These are phyloP conservation scores for Rhinophrynus dorsalis DNA, from an alignment of 2,797 vertebrate genomes.

Conservation along the genomic window DNA sequence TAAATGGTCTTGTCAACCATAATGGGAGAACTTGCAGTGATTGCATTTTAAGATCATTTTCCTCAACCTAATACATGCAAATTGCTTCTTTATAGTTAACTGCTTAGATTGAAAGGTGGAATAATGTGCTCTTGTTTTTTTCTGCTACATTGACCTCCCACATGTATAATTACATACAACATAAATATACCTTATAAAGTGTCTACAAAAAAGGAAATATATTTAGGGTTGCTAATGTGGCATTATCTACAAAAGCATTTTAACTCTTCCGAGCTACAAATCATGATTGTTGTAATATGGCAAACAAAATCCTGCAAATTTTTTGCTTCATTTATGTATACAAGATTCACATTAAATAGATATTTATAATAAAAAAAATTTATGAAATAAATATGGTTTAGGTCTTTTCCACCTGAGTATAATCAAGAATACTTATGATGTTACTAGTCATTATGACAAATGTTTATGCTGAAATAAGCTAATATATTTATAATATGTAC, in stretches of 20 bases:
- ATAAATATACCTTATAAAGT: slow-evolving; percentile 25
- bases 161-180: slow-evolving; percentile 39
- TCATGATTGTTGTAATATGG: neutral
- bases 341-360: no score
- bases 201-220: slow-evolving; percentile 23
- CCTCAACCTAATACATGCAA: slow-evolving; percentile 39
- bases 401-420: no score
- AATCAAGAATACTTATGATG: no score
- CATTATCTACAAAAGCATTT: slow-evolving; percentile 28
- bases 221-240: slow-evolving; percentile 5
- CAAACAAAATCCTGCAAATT: no score
- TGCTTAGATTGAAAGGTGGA: slow-evolving; percentile 41
- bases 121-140: slow-evolving; percentile 35
- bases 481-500: no score
- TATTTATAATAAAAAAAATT: no score
- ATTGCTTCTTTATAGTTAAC: slow-evolving; percentile 43
- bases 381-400: no score
- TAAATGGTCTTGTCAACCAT: slow-evolving; percentile 36
- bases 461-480: no score
- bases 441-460: no score
- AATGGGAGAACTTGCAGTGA: slow-evolving; percentile 35
- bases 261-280: neutral
- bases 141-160: slow-evolving; percentile 31
- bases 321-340: no score
- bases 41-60: slow-evolving; percentile 37